Conservation (phyloP, 2,113 vertebrate species). For the Regulus satrapa region DNA sequence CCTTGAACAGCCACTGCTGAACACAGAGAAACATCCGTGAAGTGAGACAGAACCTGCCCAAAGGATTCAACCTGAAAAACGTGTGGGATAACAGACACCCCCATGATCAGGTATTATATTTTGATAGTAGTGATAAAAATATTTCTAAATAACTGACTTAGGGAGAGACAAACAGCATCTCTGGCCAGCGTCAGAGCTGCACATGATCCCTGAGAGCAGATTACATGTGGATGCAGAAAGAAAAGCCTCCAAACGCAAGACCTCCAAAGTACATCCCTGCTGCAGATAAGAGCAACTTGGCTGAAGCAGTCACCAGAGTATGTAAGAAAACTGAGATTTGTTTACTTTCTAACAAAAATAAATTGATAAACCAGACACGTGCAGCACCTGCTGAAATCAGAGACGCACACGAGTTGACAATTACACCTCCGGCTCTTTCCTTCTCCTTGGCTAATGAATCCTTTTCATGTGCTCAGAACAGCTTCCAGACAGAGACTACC, state of each 20-base stretch:
- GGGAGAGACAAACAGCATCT: neutral
- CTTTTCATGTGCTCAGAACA: neutral
- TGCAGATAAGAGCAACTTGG: neutral
- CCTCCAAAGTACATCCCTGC: neutral
- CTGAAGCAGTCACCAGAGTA: neutral
- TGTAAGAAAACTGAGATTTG: neutral
- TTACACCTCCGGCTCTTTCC: neutral
- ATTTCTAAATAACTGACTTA: neutral
- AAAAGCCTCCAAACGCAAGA: neutral
- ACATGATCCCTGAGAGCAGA: neutral
- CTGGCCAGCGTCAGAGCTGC: neutral
- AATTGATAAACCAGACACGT: neutral
- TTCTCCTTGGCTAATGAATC: neutral
- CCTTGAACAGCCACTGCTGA: neutral
- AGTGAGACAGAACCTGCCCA: neutral
- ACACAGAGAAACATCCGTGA: neutral
- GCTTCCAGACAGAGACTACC: neutral
- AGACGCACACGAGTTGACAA: neutral
- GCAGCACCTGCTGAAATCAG: slow-evolving; percentile 14
- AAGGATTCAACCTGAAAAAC: neutral
- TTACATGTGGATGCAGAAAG: neutral
- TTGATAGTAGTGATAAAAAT: neutral
- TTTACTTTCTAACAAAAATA: slow-evolving; percentile 31
- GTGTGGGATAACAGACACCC: neutral
- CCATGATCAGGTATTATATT: neutral